Evolutionary conservation across 1,140 invertebrate species (phyloP).

Genomic region (Procambarus virginalis): DNA sequence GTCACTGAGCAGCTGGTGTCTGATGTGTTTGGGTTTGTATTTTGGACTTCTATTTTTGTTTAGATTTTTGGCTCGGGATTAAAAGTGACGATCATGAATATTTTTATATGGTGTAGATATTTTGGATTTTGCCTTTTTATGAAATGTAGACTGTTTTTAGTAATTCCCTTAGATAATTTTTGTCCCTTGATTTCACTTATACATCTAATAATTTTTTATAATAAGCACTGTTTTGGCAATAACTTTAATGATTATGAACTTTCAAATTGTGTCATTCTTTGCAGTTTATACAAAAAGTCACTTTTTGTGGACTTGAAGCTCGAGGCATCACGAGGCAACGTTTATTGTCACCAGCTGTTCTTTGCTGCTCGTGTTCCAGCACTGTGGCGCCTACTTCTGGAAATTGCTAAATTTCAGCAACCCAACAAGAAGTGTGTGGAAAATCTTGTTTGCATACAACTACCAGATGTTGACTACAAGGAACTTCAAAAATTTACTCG

Average conservation of each 20-base stretch:
- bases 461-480: constrained; percentile 55
- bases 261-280: not conserved
- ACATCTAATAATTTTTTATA: not conserved
- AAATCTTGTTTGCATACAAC: constrained; percentile 42
- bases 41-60: constrained; percentile 10
- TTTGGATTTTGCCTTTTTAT: not conserved
- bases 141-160: not conserved
- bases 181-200: not conserved
- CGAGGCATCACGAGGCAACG: constrained; percentile 52
- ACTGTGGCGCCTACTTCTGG: constrained; percentile 47
- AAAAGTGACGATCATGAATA: not conserved
- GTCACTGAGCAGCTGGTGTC: constrained; percentile 62
- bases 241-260: not conserved
- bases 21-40: constrained; percentile 64
- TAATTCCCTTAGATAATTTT: not conserved
- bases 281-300: constrained; percentile 63
- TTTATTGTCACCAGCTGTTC: constrained; percentile 62
- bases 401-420: constrained; percentile 53
- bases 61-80: constrained; percentile 33
- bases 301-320: constrained; percentile 65
- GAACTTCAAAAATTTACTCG: constrained; percentile 57
- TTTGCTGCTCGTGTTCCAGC: constrained; percentile 57
- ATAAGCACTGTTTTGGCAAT: no score
- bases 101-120: not conserved
- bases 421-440: not conserved